phyloP scores from a whole-genome alignment of 2,797 vertebrate species.

The Gymnoscopelus braueri region DNA sequence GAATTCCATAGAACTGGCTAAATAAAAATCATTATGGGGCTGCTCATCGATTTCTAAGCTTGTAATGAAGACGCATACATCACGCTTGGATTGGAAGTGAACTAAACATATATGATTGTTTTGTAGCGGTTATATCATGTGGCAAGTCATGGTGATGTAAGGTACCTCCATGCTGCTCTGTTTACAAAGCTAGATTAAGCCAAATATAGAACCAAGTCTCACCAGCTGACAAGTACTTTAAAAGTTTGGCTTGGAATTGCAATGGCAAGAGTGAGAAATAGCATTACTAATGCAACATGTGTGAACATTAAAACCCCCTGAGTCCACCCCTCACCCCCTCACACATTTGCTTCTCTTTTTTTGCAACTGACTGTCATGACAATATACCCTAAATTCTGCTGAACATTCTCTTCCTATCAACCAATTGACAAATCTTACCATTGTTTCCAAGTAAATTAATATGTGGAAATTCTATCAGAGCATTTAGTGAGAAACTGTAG shows the following conservation, averaged over 20 bases:
- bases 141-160: neutral
- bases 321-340: no score
- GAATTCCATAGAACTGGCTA: neutral
- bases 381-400: no score
- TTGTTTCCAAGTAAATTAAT: no score
- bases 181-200: conserved; percentile 11
- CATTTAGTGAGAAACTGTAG: no score
- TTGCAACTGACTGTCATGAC: no score
- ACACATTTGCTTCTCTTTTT: no score
- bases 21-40: neutral
- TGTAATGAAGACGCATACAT: neutral
- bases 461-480: no score
- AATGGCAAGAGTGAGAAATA: neutral
- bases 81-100: neutral
- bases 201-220: conserved; percentile 5
- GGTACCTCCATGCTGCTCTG: neutral
- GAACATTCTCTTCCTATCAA: no score
- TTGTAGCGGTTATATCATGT: conserved; percentile 1
- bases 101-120: conserved; percentile 14
- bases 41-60: neutral
- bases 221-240: neutral
- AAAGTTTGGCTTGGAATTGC: no score
- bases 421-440: no score
- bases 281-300: no score
- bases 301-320: no score